These are phyloP conservation scores for Calameuta idolon DNA, from an alignment of 2,888 invertebrate genomes.

Conservation along the genomic window DNA sequence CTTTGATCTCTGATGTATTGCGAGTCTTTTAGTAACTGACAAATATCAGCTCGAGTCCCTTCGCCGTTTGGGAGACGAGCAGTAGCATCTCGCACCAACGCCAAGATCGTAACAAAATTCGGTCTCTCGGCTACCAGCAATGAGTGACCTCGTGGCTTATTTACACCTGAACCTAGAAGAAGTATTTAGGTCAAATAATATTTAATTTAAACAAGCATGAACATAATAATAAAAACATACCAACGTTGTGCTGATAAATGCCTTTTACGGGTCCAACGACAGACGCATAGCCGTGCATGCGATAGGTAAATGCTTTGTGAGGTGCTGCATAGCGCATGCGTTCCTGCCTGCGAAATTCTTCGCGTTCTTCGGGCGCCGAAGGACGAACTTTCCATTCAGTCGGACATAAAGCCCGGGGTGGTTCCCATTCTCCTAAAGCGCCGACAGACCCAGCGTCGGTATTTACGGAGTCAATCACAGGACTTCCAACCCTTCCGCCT, in stretches of 20 bases:
- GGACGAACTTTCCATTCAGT: conserved; percentile 87
- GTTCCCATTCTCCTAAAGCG: conserved; percentile 60
- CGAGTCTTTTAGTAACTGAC: conserved; percentile 85
- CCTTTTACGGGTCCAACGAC: conserved; percentile 87
- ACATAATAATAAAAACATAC: conserved; percentile 43
- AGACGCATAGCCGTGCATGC: conserved; percentile 87
- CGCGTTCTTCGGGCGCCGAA: conserved; percentile 82
- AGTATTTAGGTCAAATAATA: not conserved
- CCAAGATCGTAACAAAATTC: conserved; percentile 89
- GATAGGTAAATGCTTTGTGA: conserved; percentile 91
- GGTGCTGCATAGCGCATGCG: conserved; percentile 87
- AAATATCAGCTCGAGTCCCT: conserved; percentile 91
- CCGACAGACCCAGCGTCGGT: conserved; percentile 52
- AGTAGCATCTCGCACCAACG: conserved; percentile 93
- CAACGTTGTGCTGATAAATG: conserved; percentile 76
- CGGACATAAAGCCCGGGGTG: conserved; percentile 74
- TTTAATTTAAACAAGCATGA: not conserved
- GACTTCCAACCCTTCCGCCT: conserved; percentile 47
- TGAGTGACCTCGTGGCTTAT: conserved; percentile 84
- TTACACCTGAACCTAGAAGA: conserved; percentile 50
- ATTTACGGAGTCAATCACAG: conserved; percentile 48
- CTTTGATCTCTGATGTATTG: conserved; percentile 72
- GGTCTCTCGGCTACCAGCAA: conserved; percentile 86
- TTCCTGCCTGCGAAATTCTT: conserved; percentile 84
- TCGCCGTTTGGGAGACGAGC: conserved; percentile 95